phyloP scores from a whole-genome alignment of 2,888 invertebrate species.

The Agrenia bidenticulata region DNA sequence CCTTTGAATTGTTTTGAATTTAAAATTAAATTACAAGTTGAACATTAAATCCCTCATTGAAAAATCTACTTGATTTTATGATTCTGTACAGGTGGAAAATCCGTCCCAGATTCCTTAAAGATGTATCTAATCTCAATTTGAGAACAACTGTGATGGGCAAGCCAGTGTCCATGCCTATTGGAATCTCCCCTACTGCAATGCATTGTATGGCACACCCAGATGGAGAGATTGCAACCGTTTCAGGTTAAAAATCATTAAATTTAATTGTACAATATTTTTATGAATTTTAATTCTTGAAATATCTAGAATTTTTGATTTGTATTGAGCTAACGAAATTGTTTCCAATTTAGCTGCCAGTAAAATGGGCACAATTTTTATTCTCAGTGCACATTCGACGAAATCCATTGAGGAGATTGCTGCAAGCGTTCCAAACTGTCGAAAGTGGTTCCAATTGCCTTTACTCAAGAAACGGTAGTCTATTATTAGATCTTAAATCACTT shows the following conservation, averaged over 20 bases:
- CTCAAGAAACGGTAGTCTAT: background rate
- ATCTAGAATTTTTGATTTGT: background rate
- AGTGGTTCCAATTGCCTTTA: slow-evolving; percentile 1
- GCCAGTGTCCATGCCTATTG: background rate
- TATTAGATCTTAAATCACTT: too few species aligned
- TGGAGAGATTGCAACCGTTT: background rate
- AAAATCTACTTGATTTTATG: too few species aligned
- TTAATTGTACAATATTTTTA: too few species aligned
- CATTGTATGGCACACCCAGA: slow-evolving; percentile 4
- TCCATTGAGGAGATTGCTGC: background rate
- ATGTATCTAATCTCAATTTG: slow-evolving; percentile 5
- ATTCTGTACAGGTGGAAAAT: background rate
- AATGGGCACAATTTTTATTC: background rate
- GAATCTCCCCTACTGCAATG: background rate
- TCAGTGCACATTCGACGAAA: background rate
- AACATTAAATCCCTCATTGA: too few species aligned
- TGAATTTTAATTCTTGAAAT: background rate
- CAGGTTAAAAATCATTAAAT: too few species aligned
- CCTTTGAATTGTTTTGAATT: too few species aligned
- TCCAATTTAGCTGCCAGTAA: background rate
- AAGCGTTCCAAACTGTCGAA: background rate
- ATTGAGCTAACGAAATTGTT: background rate
- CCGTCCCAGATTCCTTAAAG: background rate
- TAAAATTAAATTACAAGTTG: too few species aligned
- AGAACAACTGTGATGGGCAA: background rate